Evolutionary conservation across 2,797 vertebrate genomes (phyloP).

Genomic region (Phataginus tricuspis): DNA sequence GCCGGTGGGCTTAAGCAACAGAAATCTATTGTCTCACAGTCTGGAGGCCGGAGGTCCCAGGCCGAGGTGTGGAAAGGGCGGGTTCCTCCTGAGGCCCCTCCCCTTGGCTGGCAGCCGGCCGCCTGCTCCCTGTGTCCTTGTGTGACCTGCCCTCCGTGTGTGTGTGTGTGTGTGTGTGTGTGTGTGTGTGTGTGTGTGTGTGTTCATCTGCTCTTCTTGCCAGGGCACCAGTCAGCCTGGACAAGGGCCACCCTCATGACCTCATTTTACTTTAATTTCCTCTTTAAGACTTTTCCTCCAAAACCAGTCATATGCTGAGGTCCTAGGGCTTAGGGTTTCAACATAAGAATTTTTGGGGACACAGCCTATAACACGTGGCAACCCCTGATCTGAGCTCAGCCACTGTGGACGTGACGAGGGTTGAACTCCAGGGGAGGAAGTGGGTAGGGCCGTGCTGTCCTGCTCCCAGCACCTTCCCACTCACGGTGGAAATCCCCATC

Average conservation of each 20-base stretch:
- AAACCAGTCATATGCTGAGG: neutral
- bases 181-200: no score
- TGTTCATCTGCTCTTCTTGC: neutral
- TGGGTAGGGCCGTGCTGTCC: neutral
- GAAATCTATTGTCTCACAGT: neutral
- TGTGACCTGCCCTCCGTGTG: fast-evolving
- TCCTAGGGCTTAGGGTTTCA: neutral
- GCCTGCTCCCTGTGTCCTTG: neutral
- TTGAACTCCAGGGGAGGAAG: neutral
- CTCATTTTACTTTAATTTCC: no score
- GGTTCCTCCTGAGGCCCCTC: neutral
- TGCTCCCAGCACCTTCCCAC: neutral
- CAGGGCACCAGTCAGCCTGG: neutral
- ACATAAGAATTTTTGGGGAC: neutral
- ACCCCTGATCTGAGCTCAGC: neutral
- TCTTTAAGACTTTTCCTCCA: neutral
- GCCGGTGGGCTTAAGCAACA: neutral
- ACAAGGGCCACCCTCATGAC: neutral
- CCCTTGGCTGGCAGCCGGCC: fast-evolving
- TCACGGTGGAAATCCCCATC: neutral
- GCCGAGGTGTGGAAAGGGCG: neutral
- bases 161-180: neutral
- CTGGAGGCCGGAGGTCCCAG: neutral
- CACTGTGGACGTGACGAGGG: neutral
- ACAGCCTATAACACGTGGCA: neutral